These are phyloP conservation scores for Damaliscus lunatus DNA, from an alignment of 2,113 vertebrate genomes.

Conservation along the genomic window DNA sequence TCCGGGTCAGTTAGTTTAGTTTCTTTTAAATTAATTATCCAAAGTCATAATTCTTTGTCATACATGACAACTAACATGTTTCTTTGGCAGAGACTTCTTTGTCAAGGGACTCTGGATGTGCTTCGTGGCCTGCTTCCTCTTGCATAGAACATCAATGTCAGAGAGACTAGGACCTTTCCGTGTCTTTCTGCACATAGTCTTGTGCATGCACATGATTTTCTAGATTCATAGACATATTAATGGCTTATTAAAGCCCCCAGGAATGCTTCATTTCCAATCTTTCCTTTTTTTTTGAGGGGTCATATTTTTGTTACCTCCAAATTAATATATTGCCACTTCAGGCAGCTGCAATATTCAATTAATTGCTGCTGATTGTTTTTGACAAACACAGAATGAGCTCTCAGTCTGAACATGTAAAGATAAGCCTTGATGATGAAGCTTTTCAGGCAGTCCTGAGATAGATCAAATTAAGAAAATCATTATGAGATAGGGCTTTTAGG, in stretches of 20 bases:
- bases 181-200: background rate
- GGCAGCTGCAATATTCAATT: background rate
- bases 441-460: background rate
- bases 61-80: background rate
- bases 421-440: background rate
- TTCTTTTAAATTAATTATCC: background rate
- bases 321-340: background rate
- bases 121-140: background rate
- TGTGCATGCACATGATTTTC: background rate
- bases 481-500: background rate
- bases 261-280: background rate
- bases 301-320: background rate
- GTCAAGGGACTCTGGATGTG: background rate
- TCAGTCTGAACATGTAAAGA: background rate
- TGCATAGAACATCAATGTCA: background rate
- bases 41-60: background rate
- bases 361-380: background rate
- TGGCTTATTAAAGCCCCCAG: background rate
- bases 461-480: background rate
- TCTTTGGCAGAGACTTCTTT: background rate
- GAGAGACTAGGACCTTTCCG: background rate
- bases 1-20: background rate
- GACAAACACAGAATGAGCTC: background rate
- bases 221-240: background rate
- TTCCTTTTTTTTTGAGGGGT: background rate